Evolutionary conservation across 2,797 vertebrate genomes (phyloP), one percentile per base, ranked within the genome.

Genomic region (Anisognathus igniventris): DNA sequence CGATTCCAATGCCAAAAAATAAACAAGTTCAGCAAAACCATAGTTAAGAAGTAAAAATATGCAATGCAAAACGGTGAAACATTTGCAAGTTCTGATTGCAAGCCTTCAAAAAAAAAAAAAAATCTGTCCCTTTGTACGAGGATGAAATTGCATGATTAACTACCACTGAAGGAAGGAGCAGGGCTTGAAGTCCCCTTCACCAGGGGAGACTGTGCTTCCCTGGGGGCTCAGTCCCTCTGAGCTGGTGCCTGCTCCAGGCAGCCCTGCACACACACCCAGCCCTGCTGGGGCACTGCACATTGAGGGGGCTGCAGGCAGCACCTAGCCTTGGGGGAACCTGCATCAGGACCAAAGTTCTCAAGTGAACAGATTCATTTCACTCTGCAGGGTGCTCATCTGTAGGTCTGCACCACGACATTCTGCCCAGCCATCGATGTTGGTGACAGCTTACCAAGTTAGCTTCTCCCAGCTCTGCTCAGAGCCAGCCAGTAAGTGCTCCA

Each of bases 391-490:
- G 71, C 45, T 50, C 68, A 1, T 44, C 45, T 39, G 28, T 11
- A 78, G 76, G 61, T 81, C 91, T 79, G 65, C 62, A 56, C n/a
- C 15, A 13, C 16, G 57, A 44, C 33, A 50, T 37, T 10, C 30
- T 44, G 82, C 67, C 74, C 17, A 27, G 39, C 71, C 5, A 68
- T 19, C 8, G 12, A 2, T 8, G 39, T 61, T 78, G 48, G 12
- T 13, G 67, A 62, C 68, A 96, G 91, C 72, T 62, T 4, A 72
- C 21, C 2, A 86, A 93, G 83, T 94, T 94, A 31, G 83, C 95
- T 95, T 88, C 76, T 44, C 45, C 47, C 33, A 47, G 45, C 48
- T 80, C 68, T 64, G 79, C 67, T 81, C 4, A 85, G 61, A 83
- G 87, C 31, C 81, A 80, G 40, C 50, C 96, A 80, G 86, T 84